These are phyloP conservation scores for Meteorus colon DNA, from an alignment of 2,888 invertebrate genomes.

Conservation along the genomic window DNA sequence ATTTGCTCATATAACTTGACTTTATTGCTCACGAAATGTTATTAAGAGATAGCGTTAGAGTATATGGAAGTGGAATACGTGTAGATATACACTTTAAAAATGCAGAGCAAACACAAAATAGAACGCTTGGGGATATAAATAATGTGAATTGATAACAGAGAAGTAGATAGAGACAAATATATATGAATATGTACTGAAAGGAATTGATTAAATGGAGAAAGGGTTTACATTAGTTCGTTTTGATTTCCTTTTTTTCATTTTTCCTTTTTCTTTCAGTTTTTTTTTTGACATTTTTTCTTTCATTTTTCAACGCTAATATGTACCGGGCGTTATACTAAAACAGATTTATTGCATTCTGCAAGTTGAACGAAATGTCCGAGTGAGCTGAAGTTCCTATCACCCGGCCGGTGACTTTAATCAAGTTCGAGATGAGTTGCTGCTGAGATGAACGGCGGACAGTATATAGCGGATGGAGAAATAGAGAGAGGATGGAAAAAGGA, in stretches of 20 bases:
- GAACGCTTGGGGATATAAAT: background rate
- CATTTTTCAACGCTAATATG: slow-evolving; percentile 31
- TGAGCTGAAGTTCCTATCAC: slow-evolving; percentile 46
- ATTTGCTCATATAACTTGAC: background rate
- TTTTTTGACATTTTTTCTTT: background rate
- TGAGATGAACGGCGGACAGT: slow-evolving; percentile 15
- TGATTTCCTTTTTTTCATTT: background rate
- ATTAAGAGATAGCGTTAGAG: slow-evolving; percentile 3
- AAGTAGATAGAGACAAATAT: background rate
- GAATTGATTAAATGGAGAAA: background rate
- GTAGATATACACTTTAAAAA: background rate
- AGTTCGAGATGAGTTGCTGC: slow-evolving; percentile 53
- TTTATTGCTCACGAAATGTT: slow-evolving; percentile 4
- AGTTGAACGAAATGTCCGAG: slow-evolving; percentile 43
- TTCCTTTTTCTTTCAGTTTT: background rate
- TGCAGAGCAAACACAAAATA: background rate
- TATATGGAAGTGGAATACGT: background rate
- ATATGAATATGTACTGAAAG: background rate
- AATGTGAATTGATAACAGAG: background rate
- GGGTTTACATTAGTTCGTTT: background rate
- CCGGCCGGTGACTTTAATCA: slow-evolving; percentile 56
- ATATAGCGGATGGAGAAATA: background rate
- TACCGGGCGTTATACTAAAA: slow-evolving; percentile 40
- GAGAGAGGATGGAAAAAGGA: slow-evolving; percentile 6
- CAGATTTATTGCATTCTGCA: slow-evolving; percentile 48